These are phyloP conservation scores for Beroe forskalii DNA, from an alignment of 37 sponge, comb jelly and placozoan genomes.

Conservation along the genomic window DNA sequence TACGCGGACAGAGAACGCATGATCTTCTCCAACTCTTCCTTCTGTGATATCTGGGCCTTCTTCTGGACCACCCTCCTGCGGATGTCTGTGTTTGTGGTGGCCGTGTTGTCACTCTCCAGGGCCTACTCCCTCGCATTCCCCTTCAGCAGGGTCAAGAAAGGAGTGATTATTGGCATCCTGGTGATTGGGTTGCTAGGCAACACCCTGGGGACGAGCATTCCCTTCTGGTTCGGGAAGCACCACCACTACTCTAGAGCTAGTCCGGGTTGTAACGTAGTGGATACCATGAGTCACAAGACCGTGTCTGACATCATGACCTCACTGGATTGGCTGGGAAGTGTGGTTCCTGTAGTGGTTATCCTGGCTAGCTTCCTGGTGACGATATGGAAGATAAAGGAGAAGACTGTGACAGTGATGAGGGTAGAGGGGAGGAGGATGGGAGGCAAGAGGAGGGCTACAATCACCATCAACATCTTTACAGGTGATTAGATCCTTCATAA, in stretches of 20 bases:
- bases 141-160: slow-evolving; percentile 1
- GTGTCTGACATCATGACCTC: neutral
- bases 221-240: neutral
- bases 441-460: neutral
- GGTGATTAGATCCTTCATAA: no score
- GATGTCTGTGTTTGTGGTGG: slow-evolving; percentile 44
- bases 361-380: slow-evolving; percentile 25
- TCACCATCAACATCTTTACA: slow-evolving; percentile 11
- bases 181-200: neutral
- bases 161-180: neutral
- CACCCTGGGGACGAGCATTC: neutral
- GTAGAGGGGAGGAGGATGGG: neutral
- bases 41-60: slow-evolving; percentile 51
- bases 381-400: neutral
- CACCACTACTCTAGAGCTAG: neutral
- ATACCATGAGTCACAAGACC: neutral
- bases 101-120: neutral
- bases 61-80: neutral
- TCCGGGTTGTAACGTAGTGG: neutral
- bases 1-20: neutral
- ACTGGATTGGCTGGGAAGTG: slow-evolving; percentile 11
- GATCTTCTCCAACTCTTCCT: neutral
- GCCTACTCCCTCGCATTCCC: slow-evolving; percentile 51
- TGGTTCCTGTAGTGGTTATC: slow-evolving; percentile 3
- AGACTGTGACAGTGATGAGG: neutral